Conservation (phyloP, 2,888 invertebrate species). For the Epinotia ramella region DNA sequence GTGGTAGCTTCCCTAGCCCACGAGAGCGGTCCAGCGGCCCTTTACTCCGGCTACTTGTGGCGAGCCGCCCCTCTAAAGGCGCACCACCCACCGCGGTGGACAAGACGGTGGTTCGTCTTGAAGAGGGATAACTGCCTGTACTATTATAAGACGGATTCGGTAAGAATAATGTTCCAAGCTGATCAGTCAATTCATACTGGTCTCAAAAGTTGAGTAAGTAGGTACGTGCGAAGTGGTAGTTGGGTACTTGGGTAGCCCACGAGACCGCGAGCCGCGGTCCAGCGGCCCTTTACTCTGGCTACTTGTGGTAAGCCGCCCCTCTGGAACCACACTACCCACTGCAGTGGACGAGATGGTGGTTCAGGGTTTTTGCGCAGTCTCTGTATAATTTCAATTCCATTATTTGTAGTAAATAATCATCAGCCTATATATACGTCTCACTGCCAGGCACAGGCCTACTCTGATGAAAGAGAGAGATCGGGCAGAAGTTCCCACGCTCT, state of each 20-base stretch:
- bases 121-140: slow-evolving; percentile 97
- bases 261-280: slow-evolving; percentile 87
- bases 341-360: slow-evolving; percentile 96
- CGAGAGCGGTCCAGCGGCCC: slow-evolving; percentile 86
- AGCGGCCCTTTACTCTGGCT: slow-evolving; percentile 89
- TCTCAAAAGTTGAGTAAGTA: background rate
- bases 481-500: too few relatives aligned
- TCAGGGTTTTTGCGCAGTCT: slow-evolving; percentile 62
- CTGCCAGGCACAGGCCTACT: too few relatives aligned
- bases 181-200: background rate
- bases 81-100: slow-evolving; percentile 89
- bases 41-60: slow-evolving; percentile 92
- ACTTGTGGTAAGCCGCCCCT: slow-evolving; percentile 89
- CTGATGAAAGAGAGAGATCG: too few relatives aligned
- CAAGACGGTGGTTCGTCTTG: slow-evolving; percentile 95
- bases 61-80: slow-evolving; percentile 85
- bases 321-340: slow-evolving; percentile 74
- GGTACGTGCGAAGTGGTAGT: slow-evolving; percentile 91
- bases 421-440: too few relatives aligned
- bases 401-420: too few relatives aligned
- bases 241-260: slow-evolving; percentile 74
- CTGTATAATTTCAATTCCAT: too few relatives aligned
- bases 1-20: slow-evolving; percentile 89
- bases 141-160: slow-evolving; percentile 96
- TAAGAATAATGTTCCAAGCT: slow-evolving; percentile 72